phyloP scores from a whole-genome alignment of 2,888 invertebrate genomes.

The Saturnia pavonia region DNA sequence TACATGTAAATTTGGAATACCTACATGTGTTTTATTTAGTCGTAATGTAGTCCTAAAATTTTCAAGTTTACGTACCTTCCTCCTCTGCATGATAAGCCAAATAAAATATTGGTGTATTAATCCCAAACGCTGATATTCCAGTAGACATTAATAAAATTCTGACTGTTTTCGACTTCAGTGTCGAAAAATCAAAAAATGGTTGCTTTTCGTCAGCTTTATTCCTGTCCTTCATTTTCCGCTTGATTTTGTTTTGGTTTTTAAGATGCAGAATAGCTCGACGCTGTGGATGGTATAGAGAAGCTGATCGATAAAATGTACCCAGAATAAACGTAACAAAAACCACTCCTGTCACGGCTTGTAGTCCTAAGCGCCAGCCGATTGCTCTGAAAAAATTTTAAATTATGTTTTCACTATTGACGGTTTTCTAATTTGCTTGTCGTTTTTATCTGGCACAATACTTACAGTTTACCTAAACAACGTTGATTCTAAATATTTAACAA shows the following conservation, averaged over 20 bases:
- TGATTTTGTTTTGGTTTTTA: conserved; percentile 89
- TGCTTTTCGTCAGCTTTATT: conserved; percentile 89
- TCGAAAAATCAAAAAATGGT: conserved; percentile 93
- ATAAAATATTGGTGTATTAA: conserved; percentile 92
- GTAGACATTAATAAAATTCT: conserved; percentile 91
- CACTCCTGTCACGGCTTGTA: conserved; percentile 92
- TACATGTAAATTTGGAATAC: background rate
- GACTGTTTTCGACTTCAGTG: conserved; percentile 91
- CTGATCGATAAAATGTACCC: conserved; percentile 93
- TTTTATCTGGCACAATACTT: background rate
- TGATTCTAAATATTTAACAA: no score
- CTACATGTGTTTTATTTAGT: background rate
- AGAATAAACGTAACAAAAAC: conserved; percentile 92
- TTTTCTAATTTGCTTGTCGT: background rate
- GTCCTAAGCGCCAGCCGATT: conserved; percentile 90
- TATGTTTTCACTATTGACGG: background rate
- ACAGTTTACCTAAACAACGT: no score
- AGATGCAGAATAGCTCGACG: conserved; percentile 92
- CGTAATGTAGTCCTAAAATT: background rate
- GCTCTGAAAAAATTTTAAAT: conserved; percentile 79
- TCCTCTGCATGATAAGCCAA: conserved; percentile 90
- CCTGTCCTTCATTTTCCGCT: conserved; percentile 90
- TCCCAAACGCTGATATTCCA: conserved; percentile 90
- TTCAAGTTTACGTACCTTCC: conserved; percentile 76
- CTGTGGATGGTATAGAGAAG: conserved; percentile 94